Conservation (phyloP, 2,113 vertebrate species). For the Pagrus major region DNA sequence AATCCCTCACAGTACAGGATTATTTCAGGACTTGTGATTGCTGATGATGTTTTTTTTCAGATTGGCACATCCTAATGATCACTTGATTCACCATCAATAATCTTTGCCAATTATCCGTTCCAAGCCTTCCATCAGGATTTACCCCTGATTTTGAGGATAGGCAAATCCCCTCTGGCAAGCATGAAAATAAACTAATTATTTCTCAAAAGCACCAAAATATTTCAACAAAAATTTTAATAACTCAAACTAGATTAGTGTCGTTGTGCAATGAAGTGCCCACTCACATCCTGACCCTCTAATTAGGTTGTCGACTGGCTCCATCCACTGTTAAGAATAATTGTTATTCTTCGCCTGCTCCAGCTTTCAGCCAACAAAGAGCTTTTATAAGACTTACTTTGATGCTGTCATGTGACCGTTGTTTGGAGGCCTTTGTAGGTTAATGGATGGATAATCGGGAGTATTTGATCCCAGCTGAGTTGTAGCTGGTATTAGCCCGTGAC, state of each 20-base stretch:
- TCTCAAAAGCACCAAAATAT: conserved; percentile 48
- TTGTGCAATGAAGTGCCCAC: conserved; percentile 61
- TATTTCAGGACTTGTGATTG: background rate
- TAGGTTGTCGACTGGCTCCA: conserved; percentile 60
- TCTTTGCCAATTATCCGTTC: conserved; percentile 38
- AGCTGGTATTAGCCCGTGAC: conserved; percentile 47
- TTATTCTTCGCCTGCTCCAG: conserved; percentile 64
- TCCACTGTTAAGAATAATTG: conserved; percentile 75
- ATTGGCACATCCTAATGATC: conserved; percentile 37
- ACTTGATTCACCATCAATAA: conserved; percentile 50
- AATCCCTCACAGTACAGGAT: conserved; percentile 6
- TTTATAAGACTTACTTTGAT: conserved; percentile 76
- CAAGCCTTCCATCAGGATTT: conserved; percentile 64
- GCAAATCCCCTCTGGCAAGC: conserved; percentile 58
- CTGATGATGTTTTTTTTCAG: background rate
- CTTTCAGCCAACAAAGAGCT: conserved; percentile 72
- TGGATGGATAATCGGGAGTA: conserved; percentile 73
- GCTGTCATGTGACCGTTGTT: conserved; percentile 69
- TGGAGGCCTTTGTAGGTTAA: conserved; percentile 76
- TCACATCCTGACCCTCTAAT: conserved; percentile 69
- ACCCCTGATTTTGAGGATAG: conserved; percentile 34
- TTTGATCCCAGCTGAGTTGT: conserved; percentile 65
- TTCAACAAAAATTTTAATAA: conserved; percentile 52
- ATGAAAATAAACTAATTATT: conserved; percentile 65
- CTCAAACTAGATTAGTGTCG: conserved; percentile 65